Base-by-base conservation (phyloP, 2,113 vertebrate species). In the Carollia perspicillata region DNA sequence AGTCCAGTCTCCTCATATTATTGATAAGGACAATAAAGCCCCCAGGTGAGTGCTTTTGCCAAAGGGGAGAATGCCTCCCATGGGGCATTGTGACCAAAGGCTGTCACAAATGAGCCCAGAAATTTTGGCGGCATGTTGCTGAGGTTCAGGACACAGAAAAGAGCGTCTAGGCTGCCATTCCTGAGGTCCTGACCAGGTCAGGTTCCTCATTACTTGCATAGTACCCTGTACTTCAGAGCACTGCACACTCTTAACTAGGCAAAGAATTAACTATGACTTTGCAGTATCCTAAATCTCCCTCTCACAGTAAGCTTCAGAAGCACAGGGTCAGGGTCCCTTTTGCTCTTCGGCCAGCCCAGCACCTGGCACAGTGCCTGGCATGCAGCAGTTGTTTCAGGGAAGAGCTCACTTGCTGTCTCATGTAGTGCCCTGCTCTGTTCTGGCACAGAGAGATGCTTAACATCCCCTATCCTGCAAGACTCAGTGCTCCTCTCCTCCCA, bases 171-270 rank as follows among this genome's bases (percentile, higher is more conserved):
- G 69, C 69, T 30, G 2, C 85, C 58, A 74, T 63, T 42, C 44
- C 63, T n/a, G 37, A 58, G 40, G 37, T 42, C 23, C 37, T 2
- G 84, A 40, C 49, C 12, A 4, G 28, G 18, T 13, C 40, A 71
- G 60, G 3, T 13, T 53, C 30, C 53, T 16, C 16, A 5, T 23
- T 4, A 23, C 40, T 40, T 40, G 4, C 3, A 0, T 0, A 12
- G 51, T 35, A 26, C 23, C 20, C 4, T 3, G 5, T 7, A 37
- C 88, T 89, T 77, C 28, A 63, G 72, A 79, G 69, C 37, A 35
- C 60, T 26, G 17, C 35, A 35, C 26, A 14, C 8, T 53, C 26
- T 14, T 23, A 20, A 9, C 1, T 5, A 14, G 55, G 37, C 58
- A 9, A 74, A 40, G 16, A 20, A 30, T 22, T 42, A 55, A 49